These are phyloP conservation scores for Trogon surrucura DNA, from an alignment of 2,113 vertebrate species.

Conservation along the genomic window DNA sequence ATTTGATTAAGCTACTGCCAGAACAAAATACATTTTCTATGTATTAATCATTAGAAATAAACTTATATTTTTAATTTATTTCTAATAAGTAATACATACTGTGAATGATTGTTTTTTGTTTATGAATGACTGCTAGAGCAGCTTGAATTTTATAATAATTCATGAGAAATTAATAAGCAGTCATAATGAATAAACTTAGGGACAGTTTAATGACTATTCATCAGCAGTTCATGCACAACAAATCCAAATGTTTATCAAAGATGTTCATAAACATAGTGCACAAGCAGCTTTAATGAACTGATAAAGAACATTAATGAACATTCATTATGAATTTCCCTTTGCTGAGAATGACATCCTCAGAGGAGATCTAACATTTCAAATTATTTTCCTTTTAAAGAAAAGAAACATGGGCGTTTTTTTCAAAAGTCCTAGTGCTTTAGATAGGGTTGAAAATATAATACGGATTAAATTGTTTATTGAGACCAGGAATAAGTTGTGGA, in stretches of 20 bases:
- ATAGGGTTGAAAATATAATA: neutral
- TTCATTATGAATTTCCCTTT: slow-evolving; percentile 60
- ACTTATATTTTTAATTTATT: slow-evolving; percentile 36
- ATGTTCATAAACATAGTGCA: slow-evolving; percentile 68
- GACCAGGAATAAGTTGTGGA: neutral
- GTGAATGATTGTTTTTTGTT: slow-evolving; percentile 31
- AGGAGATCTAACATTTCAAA: neutral
- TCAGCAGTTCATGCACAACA: slow-evolving; percentile 69
- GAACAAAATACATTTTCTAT: neutral
- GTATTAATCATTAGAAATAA: slow-evolving; percentile 13
- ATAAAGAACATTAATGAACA: slow-evolving; percentile 68
- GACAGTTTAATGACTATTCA: slow-evolving; percentile 74
- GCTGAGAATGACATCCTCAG: neutral
- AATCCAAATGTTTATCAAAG: slow-evolving; percentile 75
- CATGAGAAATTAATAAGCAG: slow-evolving; percentile 69
- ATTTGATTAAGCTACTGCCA: slow-evolving; percentile 17
- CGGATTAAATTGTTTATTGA: neutral
- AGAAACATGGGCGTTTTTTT: neutral
- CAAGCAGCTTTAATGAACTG: slow-evolving; percentile 67
- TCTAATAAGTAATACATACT: slow-evolving; percentile 37
- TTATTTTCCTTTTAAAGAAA: neutral
- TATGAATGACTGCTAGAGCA: slow-evolving; percentile 45
- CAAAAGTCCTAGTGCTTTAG: neutral
- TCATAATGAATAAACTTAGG: slow-evolving; percentile 71
- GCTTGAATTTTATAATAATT: slow-evolving; percentile 66